A percentile compares a stretch with the other conserved stretches of the same genome.
Evolutionary conservation across 2,113 vertebrate genomes (phyloP).

Genomic region (Cebus imitator): DNA sequence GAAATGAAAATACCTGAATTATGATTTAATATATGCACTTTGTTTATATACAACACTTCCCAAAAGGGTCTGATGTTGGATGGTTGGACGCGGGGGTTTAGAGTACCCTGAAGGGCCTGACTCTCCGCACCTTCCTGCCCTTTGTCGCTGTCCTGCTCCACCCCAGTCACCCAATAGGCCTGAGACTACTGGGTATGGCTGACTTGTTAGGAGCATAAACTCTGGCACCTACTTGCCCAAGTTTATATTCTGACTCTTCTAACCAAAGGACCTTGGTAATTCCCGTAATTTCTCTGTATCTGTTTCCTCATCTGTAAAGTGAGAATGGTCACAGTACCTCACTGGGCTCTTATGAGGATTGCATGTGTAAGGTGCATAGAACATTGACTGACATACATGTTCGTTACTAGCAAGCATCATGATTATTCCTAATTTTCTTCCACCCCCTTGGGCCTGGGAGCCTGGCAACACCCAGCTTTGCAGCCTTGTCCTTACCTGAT

Average conservation of each 20-base stretch:
- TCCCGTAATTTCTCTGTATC: background rate
- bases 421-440: background rate
- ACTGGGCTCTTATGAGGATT: background rate
- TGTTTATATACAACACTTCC: background rate
- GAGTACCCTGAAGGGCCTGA: background rate
- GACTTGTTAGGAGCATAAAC: background rate
- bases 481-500: background rate
- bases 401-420: background rate
- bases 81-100: background rate
- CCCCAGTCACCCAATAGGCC: background rate
- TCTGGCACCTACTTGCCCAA: background rate
- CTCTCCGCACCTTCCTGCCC: rapidly evolving
- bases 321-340: rapidly evolving
- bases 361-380: rapidly evolving
- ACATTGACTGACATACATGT: background rate
- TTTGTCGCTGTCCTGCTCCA: background rate
- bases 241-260: background rate
- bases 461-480: background rate
- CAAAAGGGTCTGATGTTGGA: background rate
- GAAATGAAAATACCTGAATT: background rate
- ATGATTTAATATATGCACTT: background rate
- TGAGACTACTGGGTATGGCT: background rate
- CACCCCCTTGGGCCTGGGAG: background rate
- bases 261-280: background rate
- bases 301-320: background rate